Evolutionary conservation across 2,888 invertebrate genomes (phyloP).

Genomic region (Epinotia bilunana): DNA sequence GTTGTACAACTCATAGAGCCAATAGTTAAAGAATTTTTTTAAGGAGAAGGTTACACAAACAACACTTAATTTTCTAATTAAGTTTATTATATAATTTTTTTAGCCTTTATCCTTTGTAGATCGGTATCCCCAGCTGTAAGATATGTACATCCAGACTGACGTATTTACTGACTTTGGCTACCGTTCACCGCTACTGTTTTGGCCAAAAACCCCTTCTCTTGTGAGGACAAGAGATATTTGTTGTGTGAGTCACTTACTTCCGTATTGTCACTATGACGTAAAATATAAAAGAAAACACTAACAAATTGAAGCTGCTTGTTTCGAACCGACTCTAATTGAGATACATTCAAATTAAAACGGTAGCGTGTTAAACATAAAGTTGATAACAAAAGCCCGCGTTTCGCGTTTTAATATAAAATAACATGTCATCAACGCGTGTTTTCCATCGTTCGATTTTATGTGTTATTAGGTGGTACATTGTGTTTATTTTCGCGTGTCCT

Average conservation of each 20-base stretch:
- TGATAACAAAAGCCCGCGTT: not conserved
- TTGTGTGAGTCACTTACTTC: not conserved
- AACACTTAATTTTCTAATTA: too few species aligned
- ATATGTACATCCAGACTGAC: too few species aligned
- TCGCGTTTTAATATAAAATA: not conserved
- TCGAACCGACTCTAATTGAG: not conserved
- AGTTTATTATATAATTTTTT: too few species aligned
- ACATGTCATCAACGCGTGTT: not conserved
- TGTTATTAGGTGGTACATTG: not conserved
- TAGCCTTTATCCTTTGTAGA: too few species aligned
- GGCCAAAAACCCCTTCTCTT: too few species aligned
- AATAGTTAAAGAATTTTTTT: too few species aligned
- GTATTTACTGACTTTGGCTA: too few species aligned
- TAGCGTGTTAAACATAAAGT: not conserved
- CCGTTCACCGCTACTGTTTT: too few species aligned
- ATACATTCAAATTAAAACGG: not conserved
- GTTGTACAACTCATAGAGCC: too few species aligned
- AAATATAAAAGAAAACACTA: constrained; percentile 6
- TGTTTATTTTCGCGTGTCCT: not conserved
- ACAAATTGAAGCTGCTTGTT: not conserved
- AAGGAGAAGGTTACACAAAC: too few species aligned
- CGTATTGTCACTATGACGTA: not conserved
- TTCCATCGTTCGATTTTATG: not conserved
- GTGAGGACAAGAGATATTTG: too few species aligned
- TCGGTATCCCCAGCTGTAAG: too few species aligned